These are phyloP conservation scores for Ornithoptera priamus DNA, from an alignment of 2,888 invertebrate species.

Conservation along the genomic window DNA sequence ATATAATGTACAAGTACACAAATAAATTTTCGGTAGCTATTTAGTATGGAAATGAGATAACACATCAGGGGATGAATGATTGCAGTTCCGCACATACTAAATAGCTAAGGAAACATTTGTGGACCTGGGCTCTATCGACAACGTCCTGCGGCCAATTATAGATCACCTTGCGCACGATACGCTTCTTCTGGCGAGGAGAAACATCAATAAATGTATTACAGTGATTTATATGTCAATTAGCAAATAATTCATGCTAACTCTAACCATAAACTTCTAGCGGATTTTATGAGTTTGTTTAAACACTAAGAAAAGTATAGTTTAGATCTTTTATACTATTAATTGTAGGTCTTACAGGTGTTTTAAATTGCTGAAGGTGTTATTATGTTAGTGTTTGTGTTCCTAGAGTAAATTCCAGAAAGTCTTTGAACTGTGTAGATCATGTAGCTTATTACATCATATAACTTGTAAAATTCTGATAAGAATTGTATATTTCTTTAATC, in stretches of 20 bases:
- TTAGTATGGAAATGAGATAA: constrained; percentile 47
- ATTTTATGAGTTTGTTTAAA: background rate
- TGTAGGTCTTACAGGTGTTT: too few species aligned
- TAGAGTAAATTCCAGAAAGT: too few species aligned
- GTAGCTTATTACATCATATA: too few species aligned
- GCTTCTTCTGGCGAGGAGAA: constrained; percentile 45
- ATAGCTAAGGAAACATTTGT: constrained; percentile 53
- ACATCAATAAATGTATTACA: constrained; percentile 24
- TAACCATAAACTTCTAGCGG: background rate
- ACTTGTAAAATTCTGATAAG: too few species aligned
- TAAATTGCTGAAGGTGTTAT: too few species aligned
- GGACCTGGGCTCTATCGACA: constrained; percentile 49
- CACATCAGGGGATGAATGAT: constrained; percentile 43
- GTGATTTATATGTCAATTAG: background rate
- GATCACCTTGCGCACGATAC: constrained; percentile 47
- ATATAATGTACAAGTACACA: constrained; percentile 40
- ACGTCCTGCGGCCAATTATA: constrained; percentile 51
- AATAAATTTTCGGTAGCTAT: constrained; percentile 51
- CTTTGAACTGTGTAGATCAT: too few species aligned
- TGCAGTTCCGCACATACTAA: constrained; percentile 46
- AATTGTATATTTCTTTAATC: too few species aligned
- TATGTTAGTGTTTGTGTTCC: too few species aligned
- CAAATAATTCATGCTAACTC: background rate
- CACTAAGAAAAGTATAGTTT: background rate
- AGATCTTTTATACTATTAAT: too few species aligned